Base-by-base conservation (phyloP, 1,140 invertebrate genomes). In the Atopsyche davidsoni region DNA sequence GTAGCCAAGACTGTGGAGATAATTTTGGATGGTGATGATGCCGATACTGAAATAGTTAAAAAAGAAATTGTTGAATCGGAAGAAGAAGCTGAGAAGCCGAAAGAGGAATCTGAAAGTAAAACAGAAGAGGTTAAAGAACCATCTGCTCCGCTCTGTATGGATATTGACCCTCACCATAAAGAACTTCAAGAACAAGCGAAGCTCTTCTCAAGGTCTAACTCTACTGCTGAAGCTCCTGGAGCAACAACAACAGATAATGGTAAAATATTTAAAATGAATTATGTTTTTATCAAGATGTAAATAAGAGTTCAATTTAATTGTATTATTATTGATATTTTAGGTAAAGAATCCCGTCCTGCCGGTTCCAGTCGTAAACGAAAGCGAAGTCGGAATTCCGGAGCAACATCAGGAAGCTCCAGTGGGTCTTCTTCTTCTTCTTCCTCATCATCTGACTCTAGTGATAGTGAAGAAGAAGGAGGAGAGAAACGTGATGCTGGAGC, bases 101-200 rank as follows among this genome's bases (percentile, higher is more conserved):
- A 68, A 23, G 54, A 52, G 34, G 58, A 62, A 28, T 49, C 53
- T 11, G 62, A 64, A 41, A 53, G 76, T 66, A 68, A 67, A 56
- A 60, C 51, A 53, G 76, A 62, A 54, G 71, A 60, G 53, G 64
- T 60, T 45, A 69, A 70, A 61, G 64, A 64, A 42, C 69, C 63
- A 41, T 69, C 65, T 2, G n/a, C n/a, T n/a, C 73, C 75, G n/a
- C 52, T 73, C 10, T 67, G 63, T 4, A 72, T 74, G 68, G 70
- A 70, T 49, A 71, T 74, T 31, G 70, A 72, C 56, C 68, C 69
- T 2, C 66, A 72, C 48, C 61, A 70, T 39, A 60, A 59, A 6
- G 67, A 74, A 42, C 57, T 71, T 18, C 71, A 72, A 45, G 70
- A 73, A 48, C 68, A 73, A 59, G 68, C 70, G 0, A 74, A 74